Evolutionary conservation across 2,888 invertebrate genomes (phyloP).

Genomic region (Drosophila demipolita): DNA sequence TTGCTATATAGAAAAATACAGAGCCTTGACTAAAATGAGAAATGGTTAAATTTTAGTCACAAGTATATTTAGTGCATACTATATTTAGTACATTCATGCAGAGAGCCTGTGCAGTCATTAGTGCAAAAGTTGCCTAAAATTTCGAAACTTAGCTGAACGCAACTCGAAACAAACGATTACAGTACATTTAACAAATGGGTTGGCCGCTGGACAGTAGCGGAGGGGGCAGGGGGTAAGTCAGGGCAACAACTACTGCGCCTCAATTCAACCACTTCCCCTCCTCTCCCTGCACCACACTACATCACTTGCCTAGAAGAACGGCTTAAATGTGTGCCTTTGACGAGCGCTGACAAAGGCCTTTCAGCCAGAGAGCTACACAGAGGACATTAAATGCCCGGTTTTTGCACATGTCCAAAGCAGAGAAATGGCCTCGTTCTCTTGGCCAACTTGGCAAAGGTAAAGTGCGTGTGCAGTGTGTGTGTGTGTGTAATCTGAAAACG

Average conservation of each 20-base stretch:
- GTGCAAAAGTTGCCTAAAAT: constrained; percentile 70
- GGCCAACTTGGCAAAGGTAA: constrained; percentile 51
- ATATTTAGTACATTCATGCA: constrained; percentile 7
- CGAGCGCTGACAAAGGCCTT: constrained; percentile 62
- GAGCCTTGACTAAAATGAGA: constrained; percentile 9
- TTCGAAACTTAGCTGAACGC: constrained; percentile 55
- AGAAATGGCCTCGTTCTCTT: constrained; percentile 44
- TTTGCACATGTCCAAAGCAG: constrained; percentile 70
- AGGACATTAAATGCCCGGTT: constrained; percentile 67
- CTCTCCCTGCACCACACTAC: no score
- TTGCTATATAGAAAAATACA: constrained; percentile 1
- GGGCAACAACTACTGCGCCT: neutral
- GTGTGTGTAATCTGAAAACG: constrained; percentile 23
- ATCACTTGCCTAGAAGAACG: constrained; percentile 4
- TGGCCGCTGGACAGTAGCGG: constrained; percentile 27
- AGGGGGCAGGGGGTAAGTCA: neutral
- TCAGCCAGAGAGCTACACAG: constrained; percentile 31
- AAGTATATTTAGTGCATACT: constrained; percentile 21
- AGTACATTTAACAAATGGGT: constrained; percentile 79
- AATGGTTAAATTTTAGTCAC: constrained; percentile 41
- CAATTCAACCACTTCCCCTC: neutral
- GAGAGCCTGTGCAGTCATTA: constrained; percentile 71
- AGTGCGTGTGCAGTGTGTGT: constrained; percentile 47
- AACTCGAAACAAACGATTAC: constrained; percentile 69
- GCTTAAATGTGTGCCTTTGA: constrained; percentile 55